These are phyloP conservation scores for Typhlichthys eigenmanni DNA, from an alignment of 2,797 vertebrate species.

Conservation along the genomic window DNA sequence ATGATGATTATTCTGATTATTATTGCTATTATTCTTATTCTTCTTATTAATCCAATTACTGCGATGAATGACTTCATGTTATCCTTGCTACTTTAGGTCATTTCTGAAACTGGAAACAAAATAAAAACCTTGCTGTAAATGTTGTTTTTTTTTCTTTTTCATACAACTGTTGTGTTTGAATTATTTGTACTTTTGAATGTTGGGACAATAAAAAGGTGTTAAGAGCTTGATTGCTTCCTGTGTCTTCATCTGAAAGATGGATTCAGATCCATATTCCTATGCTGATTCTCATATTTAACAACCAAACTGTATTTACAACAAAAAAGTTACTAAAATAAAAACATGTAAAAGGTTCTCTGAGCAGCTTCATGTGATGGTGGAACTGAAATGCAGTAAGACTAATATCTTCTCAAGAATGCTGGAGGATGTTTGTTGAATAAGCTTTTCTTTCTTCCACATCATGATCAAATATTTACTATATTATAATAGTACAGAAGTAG, in stretches of 20 bases:
- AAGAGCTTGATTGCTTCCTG: constrained; percentile 88
- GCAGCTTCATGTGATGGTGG: no score
- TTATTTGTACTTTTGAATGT: constrained; percentile 99
- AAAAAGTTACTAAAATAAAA: no score
- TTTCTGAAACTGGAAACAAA: constrained; percentile 97
- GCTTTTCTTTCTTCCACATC: no score
- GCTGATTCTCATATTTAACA: no score
- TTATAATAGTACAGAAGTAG: no score
- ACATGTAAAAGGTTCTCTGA: no score
- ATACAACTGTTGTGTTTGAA: constrained; percentile 99
- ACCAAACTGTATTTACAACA: no score
- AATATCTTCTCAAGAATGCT: no score
- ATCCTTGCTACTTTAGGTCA: constrained; percentile 99
- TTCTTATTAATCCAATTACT: constrained; percentile 89
- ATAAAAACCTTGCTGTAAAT: constrained; percentile 96
- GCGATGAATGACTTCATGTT: constrained; percentile 99
- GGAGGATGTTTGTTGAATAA: no score
- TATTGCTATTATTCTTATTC: constrained; percentile 86
- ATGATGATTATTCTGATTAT: constrained; percentile 86
- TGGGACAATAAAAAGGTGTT: constrained; percentile 99
- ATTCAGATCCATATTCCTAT: not conserved
- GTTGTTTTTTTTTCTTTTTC: constrained; percentile 89
- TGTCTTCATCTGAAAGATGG: constrained; percentile 30
- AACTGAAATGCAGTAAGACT: no score
- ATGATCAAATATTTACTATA: no score